Base-by-base conservation (phyloP, 1,140 invertebrate species). In the Drosophila serrata region DNA sequence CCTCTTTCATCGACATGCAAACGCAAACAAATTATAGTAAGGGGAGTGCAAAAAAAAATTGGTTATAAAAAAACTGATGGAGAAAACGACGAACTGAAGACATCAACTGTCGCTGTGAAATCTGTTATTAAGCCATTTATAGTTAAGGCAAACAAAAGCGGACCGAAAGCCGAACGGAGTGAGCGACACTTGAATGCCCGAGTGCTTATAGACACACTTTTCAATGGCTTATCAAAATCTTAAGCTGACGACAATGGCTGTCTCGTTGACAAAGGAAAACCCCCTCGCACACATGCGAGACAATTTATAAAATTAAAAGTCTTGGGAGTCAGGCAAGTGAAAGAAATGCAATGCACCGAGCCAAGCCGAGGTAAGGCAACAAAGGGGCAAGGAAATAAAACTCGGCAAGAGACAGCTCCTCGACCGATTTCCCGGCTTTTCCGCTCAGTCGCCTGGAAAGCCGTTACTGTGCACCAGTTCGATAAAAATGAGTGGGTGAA, bases 221-320 rank as follows among this genome's bases (percentile, higher is more conserved):
- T 84, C 76, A 88, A 88, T 84, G 76, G 84, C 76, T 88, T 87
- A 88, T 88, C 76, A 80, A 80, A 88, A 88, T 88, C 84, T 88
- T 82, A 88, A 87, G 84, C 84, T 80, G 84, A 27, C 68, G 73
- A 87, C 80, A 87, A 87, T 70, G 72, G 59, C 64, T 49, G 55
- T 24, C 37, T 22, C 63, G 13, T 40, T 35, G 53, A 63, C 62
- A 68, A 42, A 67, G 46, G 29, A 43, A 61, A 58, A 24, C 37
- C 37, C 37, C 37, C 42, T 15, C 58, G 43, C 55, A 79, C 29
- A 73, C 35, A 58, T 64, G 60, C 57, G 58, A 77, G 55, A 75
- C 69, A 55, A 69, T 78, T 78, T 80, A 80, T 67, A 73, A 77
- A 84, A 78, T 79, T 82, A 82, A 75, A 81, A 64, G 74, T 61